Evolutionary conservation across 2,888 invertebrate genomes (phyloP), one percentile per base, ranked within the genome.

Genomic region (Ferdinandea cuprea): DNA sequence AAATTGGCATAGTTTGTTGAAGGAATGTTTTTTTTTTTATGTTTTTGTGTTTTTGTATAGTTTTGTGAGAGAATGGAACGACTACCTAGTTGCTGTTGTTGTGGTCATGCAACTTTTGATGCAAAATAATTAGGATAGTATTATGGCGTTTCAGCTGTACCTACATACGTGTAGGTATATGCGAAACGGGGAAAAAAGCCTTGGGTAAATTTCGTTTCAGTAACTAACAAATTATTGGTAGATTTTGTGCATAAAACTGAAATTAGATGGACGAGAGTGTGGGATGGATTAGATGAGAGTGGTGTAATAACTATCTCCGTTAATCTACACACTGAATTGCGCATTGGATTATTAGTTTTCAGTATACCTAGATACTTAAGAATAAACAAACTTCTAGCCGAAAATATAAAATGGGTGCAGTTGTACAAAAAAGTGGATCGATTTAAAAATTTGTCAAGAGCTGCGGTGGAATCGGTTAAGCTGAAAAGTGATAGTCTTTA

Each of bases 1-100:
- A 71, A 76, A 80, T 81, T 81, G 77, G 77, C 76, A 59, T 61
- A 66, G 76, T 81, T n/a, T 81, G 81, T 71, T 71, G 8, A 32
- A 59, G 32, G 17, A 59, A 50, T 46, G 52, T 13, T 15, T 25
- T 25, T 25, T 25, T 40, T 40, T 65, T 73, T 63, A 46, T 77
- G 44, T 61, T 63, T 48, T 32, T 13, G 25, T 40, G 44, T 59
- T 66, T 32, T 2, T 58, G 56, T 58, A 35, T 56, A 25, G 40
- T 44, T 13, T 37, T 35, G 42, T 21, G n/a, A 32, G 28, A 40
- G n/a, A n/a, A n/a, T n/a, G n/a, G n/a, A n/a, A n/a, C n/a, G 59
- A 52, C 13, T 61, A 52, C 40, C 52, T 35, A 50, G 52, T 61
- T 61, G 72, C 52, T 61, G 28, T n/a, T n/a, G n/a, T n/a, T n/a